Evolutionary conservation across 2,113 vertebrate genomes (phyloP).

Genomic region (Lepus americanus): DNA sequence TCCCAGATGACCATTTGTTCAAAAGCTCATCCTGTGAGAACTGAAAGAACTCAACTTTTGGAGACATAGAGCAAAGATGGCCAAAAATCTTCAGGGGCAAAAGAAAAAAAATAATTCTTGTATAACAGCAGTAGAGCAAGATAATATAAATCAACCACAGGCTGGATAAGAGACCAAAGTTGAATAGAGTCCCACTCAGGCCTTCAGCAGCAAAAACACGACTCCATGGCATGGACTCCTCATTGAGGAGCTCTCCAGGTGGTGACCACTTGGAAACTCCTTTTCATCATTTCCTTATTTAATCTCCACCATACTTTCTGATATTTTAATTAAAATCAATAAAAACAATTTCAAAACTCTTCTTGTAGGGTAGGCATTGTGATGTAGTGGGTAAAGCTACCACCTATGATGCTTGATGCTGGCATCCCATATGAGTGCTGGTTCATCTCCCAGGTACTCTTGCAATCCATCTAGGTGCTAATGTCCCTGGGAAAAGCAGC

Average conservation of each 20-base stretch:
- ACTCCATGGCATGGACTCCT: neutral
- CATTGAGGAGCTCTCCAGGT: neutral
- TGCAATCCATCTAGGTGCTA: no score
- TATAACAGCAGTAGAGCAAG: neutral
- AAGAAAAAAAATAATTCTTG: neutral
- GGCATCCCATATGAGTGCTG: no score
- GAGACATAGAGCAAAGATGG: neutral
- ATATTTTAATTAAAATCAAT: constrained; percentile 57
- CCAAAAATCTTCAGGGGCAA: neutral
- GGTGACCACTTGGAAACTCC: neutral
- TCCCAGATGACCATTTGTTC: constrained; percentile 47
- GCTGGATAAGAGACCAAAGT: neutral
- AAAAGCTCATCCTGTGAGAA: constrained; percentile 38
- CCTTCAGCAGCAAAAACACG: neutral
- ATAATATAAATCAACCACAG: constrained; percentile 47
- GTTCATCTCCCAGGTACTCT: no score
- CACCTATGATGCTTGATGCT: no score
- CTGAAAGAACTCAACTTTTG: constrained; percentile 50
- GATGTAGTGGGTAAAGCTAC: no score
- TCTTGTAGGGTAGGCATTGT: neutral
- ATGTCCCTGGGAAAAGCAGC: no score
- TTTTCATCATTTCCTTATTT: neutral
- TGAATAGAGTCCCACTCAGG: neutral
- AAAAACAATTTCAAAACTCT: constrained; percentile 42
- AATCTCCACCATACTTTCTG: neutral